Conservation (phyloP, 2,113 vertebrate species). For the Zapornia atra region DNA sequence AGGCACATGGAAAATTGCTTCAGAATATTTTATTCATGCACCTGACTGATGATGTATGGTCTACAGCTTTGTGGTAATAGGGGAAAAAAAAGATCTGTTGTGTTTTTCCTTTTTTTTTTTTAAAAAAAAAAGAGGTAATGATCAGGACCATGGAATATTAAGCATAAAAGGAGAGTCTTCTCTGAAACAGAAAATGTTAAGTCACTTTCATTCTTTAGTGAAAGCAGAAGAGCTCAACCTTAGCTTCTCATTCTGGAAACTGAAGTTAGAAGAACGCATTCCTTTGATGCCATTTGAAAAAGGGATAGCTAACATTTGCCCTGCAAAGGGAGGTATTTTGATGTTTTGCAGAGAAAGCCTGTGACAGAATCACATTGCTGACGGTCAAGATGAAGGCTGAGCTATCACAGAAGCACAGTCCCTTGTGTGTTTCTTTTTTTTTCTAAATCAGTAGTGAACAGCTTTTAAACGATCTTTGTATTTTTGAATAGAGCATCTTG, state of each 20-base stretch:
- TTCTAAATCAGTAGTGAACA: conserved; percentile 19
- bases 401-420: not conserved
- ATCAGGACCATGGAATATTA: not conserved
- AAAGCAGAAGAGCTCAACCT: not conserved
- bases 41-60: not conserved
- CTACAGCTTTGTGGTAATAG: not conserved
- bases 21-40: conserved; percentile 31
- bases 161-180: not conserved
- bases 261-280: not conserved
- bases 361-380: not conserved
- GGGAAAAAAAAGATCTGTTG: not conserved
- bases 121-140: not conserved
- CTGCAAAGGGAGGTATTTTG: not conserved
- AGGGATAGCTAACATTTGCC: not conserved
- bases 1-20: not conserved
- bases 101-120: not conserved
- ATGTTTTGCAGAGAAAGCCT: conserved; percentile 1
- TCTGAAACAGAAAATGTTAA: not conserved
- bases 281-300: conserved; percentile 9
- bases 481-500: not conserved
- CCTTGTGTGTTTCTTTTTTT: not conserved
- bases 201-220: not conserved
- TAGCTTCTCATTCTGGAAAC: not conserved
- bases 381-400: not conserved
- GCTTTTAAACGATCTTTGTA: conserved; percentile 31